Percentiles rank a stretch among this genome's conserved stretches.
These are phyloP conservation scores for Xiphorhynchus erythropygius DNA, from an alignment of 2,797 vertebrate genomes.

Conservation along the genomic window DNA sequence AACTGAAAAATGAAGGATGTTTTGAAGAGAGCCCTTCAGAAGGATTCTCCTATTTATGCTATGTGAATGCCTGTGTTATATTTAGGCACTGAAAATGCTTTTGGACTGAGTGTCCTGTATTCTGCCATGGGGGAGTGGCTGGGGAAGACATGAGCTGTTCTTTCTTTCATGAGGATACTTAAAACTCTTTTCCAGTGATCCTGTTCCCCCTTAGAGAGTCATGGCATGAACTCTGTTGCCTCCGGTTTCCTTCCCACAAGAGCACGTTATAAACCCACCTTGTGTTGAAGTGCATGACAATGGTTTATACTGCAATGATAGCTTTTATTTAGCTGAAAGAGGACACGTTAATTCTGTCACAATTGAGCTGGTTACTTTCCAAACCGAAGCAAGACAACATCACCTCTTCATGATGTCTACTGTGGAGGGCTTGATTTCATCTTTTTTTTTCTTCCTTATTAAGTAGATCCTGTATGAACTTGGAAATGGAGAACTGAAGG, in stretches of 20 bases:
- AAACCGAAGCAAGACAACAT: not conserved
- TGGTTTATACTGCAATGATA: not conserved
- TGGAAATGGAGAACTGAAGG: not conserved
- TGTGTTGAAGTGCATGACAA: not conserved
- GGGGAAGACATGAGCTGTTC: not conserved
- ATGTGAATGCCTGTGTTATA: not conserved
- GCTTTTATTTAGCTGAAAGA: not conserved
- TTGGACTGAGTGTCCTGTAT: slow-evolving; percentile 13
- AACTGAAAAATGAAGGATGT: not conserved
- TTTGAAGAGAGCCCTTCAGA: slow-evolving; percentile 8
- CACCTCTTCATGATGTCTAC: not conserved
- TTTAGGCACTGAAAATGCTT: slow-evolving; percentile 52
- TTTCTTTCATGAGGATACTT: not conserved
- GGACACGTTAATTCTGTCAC: not conserved
- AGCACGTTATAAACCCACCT: not conserved
- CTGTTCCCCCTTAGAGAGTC: not conserved
- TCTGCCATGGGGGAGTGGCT: not conserved
- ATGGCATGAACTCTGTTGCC: not conserved
- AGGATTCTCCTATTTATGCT: slow-evolving; percentile 53
- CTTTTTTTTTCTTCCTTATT: not conserved
- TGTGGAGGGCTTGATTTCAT: not conserved
- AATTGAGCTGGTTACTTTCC: not conserved
- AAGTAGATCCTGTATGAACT: not conserved
- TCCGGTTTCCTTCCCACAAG: not conserved
- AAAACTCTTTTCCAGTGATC: not conserved